phyloP scores from a whole-genome alignment of 2,888 invertebrate genomes.

The Ferrisia virgata region DNA sequence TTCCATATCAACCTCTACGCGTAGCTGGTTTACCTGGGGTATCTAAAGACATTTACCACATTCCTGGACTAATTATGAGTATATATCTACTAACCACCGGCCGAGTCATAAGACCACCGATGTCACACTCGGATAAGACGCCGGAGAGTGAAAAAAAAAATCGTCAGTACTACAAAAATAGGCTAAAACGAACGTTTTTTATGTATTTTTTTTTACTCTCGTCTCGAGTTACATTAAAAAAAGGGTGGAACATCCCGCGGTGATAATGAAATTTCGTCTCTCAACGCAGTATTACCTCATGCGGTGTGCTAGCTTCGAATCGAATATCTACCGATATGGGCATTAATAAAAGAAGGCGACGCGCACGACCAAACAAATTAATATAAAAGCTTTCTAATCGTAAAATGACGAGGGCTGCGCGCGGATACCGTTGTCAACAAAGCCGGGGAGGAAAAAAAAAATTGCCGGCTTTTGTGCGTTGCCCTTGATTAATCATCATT shows the following conservation, averaged over 20 bases:
- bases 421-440: background rate
- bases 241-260: constrained; percentile 25
- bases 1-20: no score
- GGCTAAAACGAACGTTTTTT: background rate
- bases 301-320: background rate
- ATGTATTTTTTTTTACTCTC: background rate
- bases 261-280: constrained; percentile 15
- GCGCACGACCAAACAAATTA: constrained; percentile 16
- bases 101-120: background rate
- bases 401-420: background rate
- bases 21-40: no score
- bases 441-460: background rate
- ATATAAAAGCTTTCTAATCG: constrained; percentile 17
- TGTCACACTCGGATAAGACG: background rate
- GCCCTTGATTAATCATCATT: background rate
- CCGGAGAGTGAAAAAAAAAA: background rate
- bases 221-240: constrained; percentile 13
- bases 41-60: background rate
- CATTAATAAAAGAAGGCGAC: background rate
- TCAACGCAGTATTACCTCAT: constrained; percentile 19
- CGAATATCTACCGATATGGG: background rate
- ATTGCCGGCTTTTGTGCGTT: background rate
- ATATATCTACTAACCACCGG: background rate
- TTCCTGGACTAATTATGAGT: background rate
- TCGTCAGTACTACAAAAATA: background rate